A percentile compares a stretch with the other conserved stretches of the same genome.
Conservation (phyloP, 2,797 vertebrate species). For the Enteromius afrohamiltoni region DNA sequence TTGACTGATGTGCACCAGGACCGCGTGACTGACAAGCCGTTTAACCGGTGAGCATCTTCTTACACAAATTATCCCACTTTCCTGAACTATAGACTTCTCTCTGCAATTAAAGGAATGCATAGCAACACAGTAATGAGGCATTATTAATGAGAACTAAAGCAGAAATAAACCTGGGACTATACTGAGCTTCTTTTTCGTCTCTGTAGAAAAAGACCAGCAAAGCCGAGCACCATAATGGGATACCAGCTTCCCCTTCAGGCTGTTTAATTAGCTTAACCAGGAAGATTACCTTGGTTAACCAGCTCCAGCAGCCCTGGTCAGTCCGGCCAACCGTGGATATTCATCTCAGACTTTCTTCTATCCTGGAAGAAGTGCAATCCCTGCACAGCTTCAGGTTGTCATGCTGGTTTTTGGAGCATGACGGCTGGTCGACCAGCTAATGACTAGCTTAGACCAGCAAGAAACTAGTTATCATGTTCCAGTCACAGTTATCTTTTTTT, state of each 20-base stretch:
- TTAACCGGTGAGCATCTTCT: not conserved
- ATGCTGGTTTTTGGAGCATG: not conserved
- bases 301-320: not conserved
- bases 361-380: not conserved
- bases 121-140: conserved; percentile 6
- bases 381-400: conserved; percentile 7
- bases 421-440: not conserved
- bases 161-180: conserved; percentile 11
- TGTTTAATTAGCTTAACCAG: conserved; percentile 13
- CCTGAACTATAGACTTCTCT: not conserved
- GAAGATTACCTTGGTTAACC: not conserved
- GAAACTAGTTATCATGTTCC: not conserved
- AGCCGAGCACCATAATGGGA: not conserved
- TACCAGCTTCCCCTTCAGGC: not conserved
- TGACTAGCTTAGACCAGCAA: not conserved
- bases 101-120: conserved; percentile 4
- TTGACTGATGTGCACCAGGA: conserved; percentile 24
- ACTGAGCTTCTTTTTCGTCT: not conserved
- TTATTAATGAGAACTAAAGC: conserved; percentile 27
- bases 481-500: not conserved
- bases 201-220: not conserved
- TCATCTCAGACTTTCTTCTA: not conserved
- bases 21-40: not conserved
- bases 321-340: not conserved
- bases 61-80: conserved; percentile 24